These are phyloP conservation scores for Mesembrinibis cayennensis DNA, from an alignment of 2,113 vertebrate genomes.

Conservation along the genomic window DNA sequence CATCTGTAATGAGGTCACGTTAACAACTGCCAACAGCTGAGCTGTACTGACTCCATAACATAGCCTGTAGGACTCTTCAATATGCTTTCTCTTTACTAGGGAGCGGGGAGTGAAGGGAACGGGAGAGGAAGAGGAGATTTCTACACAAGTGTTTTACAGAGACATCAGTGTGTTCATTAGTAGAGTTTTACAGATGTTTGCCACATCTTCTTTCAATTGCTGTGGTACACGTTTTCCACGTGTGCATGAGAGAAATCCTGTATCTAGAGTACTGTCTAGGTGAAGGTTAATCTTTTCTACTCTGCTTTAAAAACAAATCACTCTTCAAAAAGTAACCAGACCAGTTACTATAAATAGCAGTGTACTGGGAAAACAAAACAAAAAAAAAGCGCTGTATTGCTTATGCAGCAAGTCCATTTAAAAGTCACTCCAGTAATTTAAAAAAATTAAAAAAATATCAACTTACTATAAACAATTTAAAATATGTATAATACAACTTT, in stretches of 20 bases:
- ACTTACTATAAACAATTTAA: conserved; percentile 85
- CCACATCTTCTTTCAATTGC: conserved; percentile 15
- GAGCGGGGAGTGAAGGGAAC: neutral
- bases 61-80: neutral
- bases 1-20: neutral
- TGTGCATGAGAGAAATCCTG: conserved; percentile 11
- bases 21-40: neutral
- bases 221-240: neutral
- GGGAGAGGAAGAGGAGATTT: neutral
- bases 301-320: conserved; percentile 52
- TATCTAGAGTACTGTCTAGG: conserved; percentile 1
- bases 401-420: conserved; percentile 72
- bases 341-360: conserved; percentile 72
- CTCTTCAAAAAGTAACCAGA: conserved; percentile 58
- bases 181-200: neutral
- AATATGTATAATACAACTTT: conserved; percentile 80
- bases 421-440: conserved; percentile 77
- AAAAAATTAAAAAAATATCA: conserved; percentile 84
- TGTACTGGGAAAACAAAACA: conserved; percentile 68
- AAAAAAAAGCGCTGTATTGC: conserved; percentile 71
- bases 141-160: neutral
- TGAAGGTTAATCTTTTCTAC: conserved; percentile 44
- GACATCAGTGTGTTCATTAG: neutral
- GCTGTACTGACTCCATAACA: neutral
- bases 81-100: neutral